Evolutionary conservation across 2,888 invertebrate species (phyloP).

Genomic region (Deilephila elpenor): DNA sequence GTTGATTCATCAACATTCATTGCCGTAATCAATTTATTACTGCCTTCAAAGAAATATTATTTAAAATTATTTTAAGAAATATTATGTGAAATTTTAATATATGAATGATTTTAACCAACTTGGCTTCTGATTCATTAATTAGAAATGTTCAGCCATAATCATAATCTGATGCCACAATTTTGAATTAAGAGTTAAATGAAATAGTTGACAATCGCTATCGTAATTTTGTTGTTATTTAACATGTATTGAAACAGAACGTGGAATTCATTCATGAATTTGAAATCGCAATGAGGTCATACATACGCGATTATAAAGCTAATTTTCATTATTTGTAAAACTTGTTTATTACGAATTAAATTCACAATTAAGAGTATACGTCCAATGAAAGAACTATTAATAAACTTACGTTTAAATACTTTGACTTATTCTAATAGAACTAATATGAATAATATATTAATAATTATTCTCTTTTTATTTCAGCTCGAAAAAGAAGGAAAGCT

Average conservation of each 20-base stretch:
- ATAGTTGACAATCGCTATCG: neutral
- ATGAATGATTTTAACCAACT: too few relatives aligned
- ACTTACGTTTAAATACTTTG: neutral
- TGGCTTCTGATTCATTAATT: too few relatives aligned
- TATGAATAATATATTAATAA: neutral
- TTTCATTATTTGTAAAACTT: neutral
- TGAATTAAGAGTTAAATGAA: too few relatives aligned
- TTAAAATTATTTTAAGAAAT: neutral
- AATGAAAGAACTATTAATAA: neutral
- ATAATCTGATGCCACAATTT: too few relatives aligned
- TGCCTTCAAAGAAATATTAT: neutral
- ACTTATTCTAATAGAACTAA: neutral
- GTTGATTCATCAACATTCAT: neutral
- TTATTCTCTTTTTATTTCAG: slow-evolving; percentile 58
- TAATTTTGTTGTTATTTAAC: too few relatives aligned
- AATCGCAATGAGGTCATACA: neutral
- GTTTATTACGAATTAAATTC: neutral
- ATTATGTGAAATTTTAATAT: too few relatives aligned
- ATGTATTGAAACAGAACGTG: neutral
- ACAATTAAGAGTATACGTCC: neutral
- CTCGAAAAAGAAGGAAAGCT: slow-evolving; percentile 80
- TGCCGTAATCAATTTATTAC: neutral
- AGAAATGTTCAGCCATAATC: too few relatives aligned
- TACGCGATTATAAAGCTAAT: neutral
- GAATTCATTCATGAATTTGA: slow-evolving; percentile 2